Percentiles rank a stretch among this genome's conserved stretches.
These are phyloP conservation scores for Fistularia commersonii DNA, from an alignment of 2,797 vertebrate species.

Conservation along the genomic window DNA sequence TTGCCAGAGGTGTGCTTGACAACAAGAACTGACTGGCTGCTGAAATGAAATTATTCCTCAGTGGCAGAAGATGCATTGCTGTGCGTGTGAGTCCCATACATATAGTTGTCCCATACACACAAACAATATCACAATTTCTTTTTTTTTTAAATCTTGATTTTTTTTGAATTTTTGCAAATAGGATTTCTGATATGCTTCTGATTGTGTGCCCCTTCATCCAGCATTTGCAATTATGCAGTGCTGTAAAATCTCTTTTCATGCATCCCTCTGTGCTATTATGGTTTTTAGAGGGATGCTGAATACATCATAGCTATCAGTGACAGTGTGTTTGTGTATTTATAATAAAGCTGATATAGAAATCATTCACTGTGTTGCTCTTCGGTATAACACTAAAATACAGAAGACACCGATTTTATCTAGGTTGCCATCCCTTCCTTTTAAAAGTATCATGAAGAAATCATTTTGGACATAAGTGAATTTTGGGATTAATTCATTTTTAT, in stretches of 20 bases:
- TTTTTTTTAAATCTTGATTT: too few species aligned
- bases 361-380: slow-evolving; percentile 18
- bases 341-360: slow-evolving; percentile 33
- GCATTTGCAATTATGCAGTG: too few species aligned
- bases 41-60: slow-evolving; percentile 42
- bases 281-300: slow-evolving; percentile 18
- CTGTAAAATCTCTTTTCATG: too few species aligned
- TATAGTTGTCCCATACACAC: too few species aligned
- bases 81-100: too few species aligned
- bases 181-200: too few species aligned
- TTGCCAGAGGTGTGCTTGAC: slow-evolving; percentile 8
- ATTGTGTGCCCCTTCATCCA: too few species aligned
- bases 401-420: slow-evolving; percentile 3
- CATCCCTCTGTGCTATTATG: too few species aligned
- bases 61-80: slow-evolving; percentile 6
- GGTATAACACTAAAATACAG: slow-evolving; percentile 25
- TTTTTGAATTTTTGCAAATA: too few species aligned
- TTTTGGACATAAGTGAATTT: slow-evolving; percentile 5
- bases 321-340: slow-evolving; percentile 4
- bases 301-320: slow-evolving; percentile 50
- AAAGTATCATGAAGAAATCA: slow-evolving; percentile 11
- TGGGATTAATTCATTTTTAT: slow-evolving; percentile 8
- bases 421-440: slow-evolving; percentile 14
- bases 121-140: too few species aligned
- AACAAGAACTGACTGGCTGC: slow-evolving; percentile 9